A percentile compares a stretch with the other conserved stretches of the same genome.
Evolutionary conservation across 2,888 invertebrate genomes (phyloP).

Genomic region (Euphydryas editha): DNA sequence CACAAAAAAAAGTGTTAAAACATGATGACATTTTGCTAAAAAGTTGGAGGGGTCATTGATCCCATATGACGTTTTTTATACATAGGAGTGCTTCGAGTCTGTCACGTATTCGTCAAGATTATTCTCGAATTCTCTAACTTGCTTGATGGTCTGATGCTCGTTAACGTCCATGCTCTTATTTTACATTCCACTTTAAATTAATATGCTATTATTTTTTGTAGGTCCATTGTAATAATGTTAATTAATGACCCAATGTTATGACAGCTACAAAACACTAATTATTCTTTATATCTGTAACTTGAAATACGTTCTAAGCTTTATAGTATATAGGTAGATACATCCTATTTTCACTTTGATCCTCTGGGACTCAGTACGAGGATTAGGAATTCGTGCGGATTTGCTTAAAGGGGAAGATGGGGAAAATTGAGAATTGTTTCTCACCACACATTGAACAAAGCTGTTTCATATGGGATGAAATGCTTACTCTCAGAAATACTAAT

Average conservation of each 20-base stretch:
- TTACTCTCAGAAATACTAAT: slow-evolving; percentile 52
- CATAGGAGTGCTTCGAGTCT: slow-evolving; percentile 40
- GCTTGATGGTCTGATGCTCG: slow-evolving; percentile 35
- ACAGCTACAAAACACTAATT: slow-evolving; percentile 15
- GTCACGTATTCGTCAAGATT: slow-evolving; percentile 45
- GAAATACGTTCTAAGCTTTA: slow-evolving; percentile 22
- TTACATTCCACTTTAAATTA: slow-evolving; percentile 28
- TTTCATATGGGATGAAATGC: slow-evolving; percentile 59
- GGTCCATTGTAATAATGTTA: slow-evolving; percentile 18
- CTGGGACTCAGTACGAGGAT: slow-evolving; percentile 70
- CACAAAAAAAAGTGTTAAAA: slow-evolving; percentile 39
- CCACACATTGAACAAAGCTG: slow-evolving; percentile 64
- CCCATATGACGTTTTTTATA: slow-evolving; percentile 35
- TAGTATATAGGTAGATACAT: slow-evolving; percentile 41
- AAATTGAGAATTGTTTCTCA: slow-evolving; percentile 76
- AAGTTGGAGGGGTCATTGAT: slow-evolving; percentile 41
- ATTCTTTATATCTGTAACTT: slow-evolving; percentile 19
- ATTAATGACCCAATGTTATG: slow-evolving; percentile 30
- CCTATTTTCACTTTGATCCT: slow-evolving; percentile 60
- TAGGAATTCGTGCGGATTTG: slow-evolving; percentile 76
- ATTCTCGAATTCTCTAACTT: slow-evolving; percentile 36
- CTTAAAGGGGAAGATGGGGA: slow-evolving; percentile 70
- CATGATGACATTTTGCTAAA: slow-evolving; percentile 45
- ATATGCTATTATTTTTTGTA: slow-evolving; percentile 30
- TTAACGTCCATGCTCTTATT: slow-evolving; percentile 36